A percentile compares a stretch with the other conserved stretches of the same genome.
Conservation (phyloP, 2,797 vertebrate genomes). For the Hippoglossus hippoglossus region DNA sequence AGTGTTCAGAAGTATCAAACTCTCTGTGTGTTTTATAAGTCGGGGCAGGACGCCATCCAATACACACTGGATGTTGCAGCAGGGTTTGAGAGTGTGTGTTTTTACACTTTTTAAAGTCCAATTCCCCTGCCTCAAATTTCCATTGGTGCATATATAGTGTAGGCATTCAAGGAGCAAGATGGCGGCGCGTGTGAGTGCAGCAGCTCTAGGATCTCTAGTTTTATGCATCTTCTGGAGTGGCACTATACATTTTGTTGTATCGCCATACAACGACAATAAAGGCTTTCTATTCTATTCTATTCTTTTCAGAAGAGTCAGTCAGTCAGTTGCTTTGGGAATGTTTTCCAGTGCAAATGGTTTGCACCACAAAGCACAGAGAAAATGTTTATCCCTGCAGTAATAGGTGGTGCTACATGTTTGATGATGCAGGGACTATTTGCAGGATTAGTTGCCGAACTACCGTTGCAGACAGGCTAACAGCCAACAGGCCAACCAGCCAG, state of each 20-base stretch:
- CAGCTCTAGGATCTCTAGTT: too few species aligned
- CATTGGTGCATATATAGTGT: neutral
- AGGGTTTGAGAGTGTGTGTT: constrained; percentile 20
- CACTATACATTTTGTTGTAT: too few species aligned
- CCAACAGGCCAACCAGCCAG: neutral
- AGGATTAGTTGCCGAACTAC: neutral
- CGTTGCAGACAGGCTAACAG: neutral
- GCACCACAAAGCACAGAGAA: too few species aligned
- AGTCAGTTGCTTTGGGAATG: too few species aligned
- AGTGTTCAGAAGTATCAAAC: constrained; percentile 65
- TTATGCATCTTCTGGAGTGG: too few species aligned
- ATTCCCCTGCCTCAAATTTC: neutral
- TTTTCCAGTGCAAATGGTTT: too few species aligned
- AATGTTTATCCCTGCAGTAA: too few species aligned
- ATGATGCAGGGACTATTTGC: neutral
- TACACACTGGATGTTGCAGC: constrained; percentile 11
- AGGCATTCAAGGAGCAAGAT: constrained; percentile 10
- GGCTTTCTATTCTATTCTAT: too few species aligned
- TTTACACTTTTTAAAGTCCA: constrained; percentile 3
- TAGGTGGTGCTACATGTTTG: too few species aligned
- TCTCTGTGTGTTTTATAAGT: constrained; percentile 28
- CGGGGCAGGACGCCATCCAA: constrained; percentile 17
- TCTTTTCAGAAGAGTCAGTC: too few species aligned
- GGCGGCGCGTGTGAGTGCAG: too few species aligned
- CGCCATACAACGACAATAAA: too few species aligned